Base-by-base conservation (phyloP, 2,113 vertebrate species). In the Cinclus cinclus region DNA sequence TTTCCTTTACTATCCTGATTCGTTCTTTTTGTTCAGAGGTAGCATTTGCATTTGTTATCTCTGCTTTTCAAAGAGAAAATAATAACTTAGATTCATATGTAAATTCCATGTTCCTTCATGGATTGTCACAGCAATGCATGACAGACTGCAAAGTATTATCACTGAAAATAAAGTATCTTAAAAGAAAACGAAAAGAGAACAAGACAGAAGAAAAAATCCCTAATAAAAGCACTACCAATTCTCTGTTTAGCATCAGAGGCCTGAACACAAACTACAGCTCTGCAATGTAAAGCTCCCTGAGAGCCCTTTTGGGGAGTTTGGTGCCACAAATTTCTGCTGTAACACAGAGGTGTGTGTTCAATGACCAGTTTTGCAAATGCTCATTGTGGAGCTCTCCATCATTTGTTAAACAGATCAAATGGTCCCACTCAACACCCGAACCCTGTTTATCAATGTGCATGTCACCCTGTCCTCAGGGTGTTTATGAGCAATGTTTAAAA, bases 331-430 rank as follows among this genome's bases (percentile, higher is more conserved):
- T 74, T 90, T 23, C 73, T 49, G 46, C 73, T 64, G 14, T 10
- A 63, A 28, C 42, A 42, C 37, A 39, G 30, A 92, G 68, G 15
- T 59, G 77, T 74, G 22, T 68, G 76, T n/a, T 15, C 73, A 89
- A 37, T n/a, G 87, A 91, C 68, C 90, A 90, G 87, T 76, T 94
- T 80, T 41, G 90, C 83, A 95, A 95, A 52, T 23, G 65, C 50
- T 95, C 75, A 87, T 75, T 95, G 92, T 82, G 10, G 11, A 95
- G 92, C 95, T 84, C 79, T 79, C 37, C 52, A 64, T 33, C 71
- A 49, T 94, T 83, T 95, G 79, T 82, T 75, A 92, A 96, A 64
- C 63, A 95, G 58, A 96, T 89, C 83, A 89, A 94, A 93, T 7
- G 80, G 83, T 76, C 46, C 83, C 83, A 71, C 85, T 82, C 83